phyloP scores from a whole-genome alignment of 2,888 invertebrate species.

The Lamellibrachia satsuma region DNA sequence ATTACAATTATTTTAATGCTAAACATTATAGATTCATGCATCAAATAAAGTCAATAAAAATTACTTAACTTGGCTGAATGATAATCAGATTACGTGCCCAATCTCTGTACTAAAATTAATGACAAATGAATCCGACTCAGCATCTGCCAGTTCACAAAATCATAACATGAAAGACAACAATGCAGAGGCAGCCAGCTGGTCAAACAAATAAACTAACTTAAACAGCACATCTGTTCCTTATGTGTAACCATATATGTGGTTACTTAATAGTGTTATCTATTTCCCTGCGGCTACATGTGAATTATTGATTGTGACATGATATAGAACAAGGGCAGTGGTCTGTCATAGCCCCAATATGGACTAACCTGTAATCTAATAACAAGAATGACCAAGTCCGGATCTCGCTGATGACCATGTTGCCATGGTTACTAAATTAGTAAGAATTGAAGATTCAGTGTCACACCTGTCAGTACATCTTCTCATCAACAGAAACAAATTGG shows the following conservation, averaged over 20 bases:
- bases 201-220: not conserved
- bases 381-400: not conserved
- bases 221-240: not conserved
- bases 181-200: not conserved
- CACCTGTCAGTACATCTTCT: not conserved
- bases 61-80: too few relatives aligned
- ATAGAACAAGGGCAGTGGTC: not conserved
- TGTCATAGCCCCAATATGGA: not conserved
- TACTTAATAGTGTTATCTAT: not conserved
- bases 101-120: not conserved
- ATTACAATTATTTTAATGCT: too few relatives aligned
- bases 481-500: not conserved
- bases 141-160: not conserved
- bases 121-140: not conserved
- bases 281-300: not conserved
- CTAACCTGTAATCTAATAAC: slow-evolving; percentile 2
- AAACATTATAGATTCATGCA: too few relatives aligned
- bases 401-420: not conserved
- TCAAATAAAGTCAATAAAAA: too few relatives aligned
- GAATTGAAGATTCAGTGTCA: not conserved
- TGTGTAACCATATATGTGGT: not conserved
- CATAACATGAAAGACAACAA: not conserved
- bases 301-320: not conserved
- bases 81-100: not conserved
- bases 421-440: not conserved